phyloP scores from a whole-genome alignment of 1,140 invertebrate genomes.

The Diploscapter pachys region DNA sequence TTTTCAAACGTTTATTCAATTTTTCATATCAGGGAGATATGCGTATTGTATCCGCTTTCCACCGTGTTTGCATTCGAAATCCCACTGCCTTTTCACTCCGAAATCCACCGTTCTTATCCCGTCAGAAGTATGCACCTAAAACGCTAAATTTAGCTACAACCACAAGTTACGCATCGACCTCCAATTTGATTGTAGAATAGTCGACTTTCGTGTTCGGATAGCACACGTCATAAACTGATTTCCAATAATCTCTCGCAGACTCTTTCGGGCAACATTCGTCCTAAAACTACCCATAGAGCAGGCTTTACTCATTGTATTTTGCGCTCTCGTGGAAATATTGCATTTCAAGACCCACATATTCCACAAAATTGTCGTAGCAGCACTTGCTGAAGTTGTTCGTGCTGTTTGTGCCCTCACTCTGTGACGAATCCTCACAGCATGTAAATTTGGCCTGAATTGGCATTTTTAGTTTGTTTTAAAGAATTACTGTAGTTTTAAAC shows the following conservation, averaged over 20 bases:
- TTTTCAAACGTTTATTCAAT: neutral
- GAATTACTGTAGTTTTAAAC: constrained; percentile 18
- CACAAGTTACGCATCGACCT: constrained; percentile 10
- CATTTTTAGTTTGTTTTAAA: neutral
- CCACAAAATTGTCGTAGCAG: constrained; percentile 49
- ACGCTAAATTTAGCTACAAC: constrained; percentile 5
- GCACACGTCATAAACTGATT: constrained; percentile 50
- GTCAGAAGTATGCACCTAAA: constrained; percentile 49
- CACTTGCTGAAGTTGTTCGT: constrained; percentile 53
- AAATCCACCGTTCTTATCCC: constrained; percentile 30
- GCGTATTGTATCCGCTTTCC: constrained; percentile 19
- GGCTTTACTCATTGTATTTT: neutral
- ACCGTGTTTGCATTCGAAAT: constrained; percentile 51
- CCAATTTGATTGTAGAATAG: constrained; percentile 45
- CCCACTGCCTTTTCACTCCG: constrained; percentile 34
- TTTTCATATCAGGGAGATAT: constrained; percentile 7
- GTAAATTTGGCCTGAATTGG: constrained; percentile 45
- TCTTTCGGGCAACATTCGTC: constrained; percentile 48
- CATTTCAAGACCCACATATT: constrained; percentile 31
- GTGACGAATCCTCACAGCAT: constrained; percentile 48
- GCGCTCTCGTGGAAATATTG: too few relatives aligned
- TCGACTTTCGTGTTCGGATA: constrained; percentile 53
- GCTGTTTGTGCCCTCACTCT: constrained; percentile 34
- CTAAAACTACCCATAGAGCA: constrained; percentile 23
- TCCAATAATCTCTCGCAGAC: constrained; percentile 46